A percentile compares a stretch with the other conserved stretches of the same genome.
Conservation (phyloP, 2,113 vertebrate species). For the Notechis scutatus region DNA sequence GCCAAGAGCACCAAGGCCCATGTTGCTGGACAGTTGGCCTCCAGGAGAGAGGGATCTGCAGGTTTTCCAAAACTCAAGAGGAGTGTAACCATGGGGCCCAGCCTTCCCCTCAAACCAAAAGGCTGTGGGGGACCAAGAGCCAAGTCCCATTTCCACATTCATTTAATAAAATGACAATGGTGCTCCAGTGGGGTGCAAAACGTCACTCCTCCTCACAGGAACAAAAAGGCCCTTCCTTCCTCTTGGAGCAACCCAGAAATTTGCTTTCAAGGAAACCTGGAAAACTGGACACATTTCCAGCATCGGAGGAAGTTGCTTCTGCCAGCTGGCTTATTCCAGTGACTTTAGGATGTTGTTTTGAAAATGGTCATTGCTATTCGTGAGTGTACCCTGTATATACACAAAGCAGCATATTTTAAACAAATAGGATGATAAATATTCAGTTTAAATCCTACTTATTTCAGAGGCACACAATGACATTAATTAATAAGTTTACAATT, state of each 20-base stretch:
- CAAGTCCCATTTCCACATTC: not conserved
- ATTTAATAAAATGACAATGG: not conserved
- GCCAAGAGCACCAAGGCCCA: not conserved
- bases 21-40: not conserved
- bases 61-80: not conserved
- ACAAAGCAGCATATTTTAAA: not conserved
- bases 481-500: not conserved
- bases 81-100: not conserved
- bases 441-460: not conserved
- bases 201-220: not conserved
- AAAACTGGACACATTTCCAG: not conserved
- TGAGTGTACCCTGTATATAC: not conserved
- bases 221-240: not conserved
- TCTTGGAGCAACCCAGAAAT: not conserved
- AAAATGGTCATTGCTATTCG: not conserved
- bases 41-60: not conserved
- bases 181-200: not conserved
- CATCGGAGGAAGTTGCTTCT: not conserved
- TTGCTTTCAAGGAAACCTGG: not conserved
- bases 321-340: not conserved
- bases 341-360: not conserved
- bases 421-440: not conserved
- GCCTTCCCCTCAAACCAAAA: not conserved
- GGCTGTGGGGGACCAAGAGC: not conserved
- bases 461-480: not conserved